Evolutionary conservation across 1,140 invertebrate genomes (phyloP).

Genomic region (Pseudobourletiella spinata): DNA sequence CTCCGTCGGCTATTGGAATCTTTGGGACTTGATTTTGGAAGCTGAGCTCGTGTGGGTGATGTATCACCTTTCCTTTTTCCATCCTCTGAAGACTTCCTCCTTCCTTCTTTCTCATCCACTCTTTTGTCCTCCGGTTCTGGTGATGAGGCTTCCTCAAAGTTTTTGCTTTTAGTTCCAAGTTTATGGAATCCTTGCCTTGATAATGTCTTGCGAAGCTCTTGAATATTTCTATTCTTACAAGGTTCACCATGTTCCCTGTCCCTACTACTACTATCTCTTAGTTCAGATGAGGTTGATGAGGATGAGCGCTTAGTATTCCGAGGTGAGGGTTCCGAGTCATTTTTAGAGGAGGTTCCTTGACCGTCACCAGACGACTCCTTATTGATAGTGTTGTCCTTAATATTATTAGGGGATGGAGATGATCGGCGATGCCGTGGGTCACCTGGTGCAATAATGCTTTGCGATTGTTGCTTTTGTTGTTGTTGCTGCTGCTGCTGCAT

Average conservation of each 20-base stretch:
- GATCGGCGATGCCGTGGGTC: background rate
- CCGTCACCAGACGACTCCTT: background rate
- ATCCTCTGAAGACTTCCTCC: background rate
- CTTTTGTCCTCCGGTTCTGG: slow-evolving; percentile 3
- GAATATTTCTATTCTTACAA: background rate
- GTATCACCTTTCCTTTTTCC: background rate
- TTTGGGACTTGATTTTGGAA: too few species aligned
- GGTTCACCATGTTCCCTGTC: too few species aligned
- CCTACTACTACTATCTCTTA: too few species aligned
- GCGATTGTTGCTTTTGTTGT: background rate
- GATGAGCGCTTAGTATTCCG: too few species aligned
- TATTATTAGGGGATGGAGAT: background rate
- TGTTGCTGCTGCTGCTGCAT: background rate
- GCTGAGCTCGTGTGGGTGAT: too few species aligned
- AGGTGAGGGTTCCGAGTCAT: too few species aligned
- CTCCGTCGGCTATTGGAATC: too few species aligned
- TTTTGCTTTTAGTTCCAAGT: slow-evolving; percentile 9
- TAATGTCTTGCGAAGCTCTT: background rate
- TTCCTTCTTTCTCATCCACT: background rate
- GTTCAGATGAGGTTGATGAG: too few species aligned
- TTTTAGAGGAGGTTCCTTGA: too few species aligned
- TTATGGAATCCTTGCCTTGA: background rate
- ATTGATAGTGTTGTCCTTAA: background rate
- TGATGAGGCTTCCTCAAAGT: background rate
- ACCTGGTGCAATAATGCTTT: background rate